Conservation (phyloP, 2,888 invertebrate genomes). For the Cryptophagus acutangulus region DNA sequence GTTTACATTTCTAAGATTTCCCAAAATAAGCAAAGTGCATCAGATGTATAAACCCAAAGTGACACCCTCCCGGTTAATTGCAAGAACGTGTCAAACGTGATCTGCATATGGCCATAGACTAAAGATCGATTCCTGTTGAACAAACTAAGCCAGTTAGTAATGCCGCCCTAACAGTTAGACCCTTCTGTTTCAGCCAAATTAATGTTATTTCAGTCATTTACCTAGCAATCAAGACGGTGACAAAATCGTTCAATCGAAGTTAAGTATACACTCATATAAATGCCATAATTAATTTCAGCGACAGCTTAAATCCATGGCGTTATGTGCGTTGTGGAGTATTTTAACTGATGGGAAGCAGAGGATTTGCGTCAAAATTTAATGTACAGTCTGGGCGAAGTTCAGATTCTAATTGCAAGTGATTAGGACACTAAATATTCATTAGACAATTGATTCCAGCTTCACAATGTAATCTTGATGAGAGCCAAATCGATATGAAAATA, state of each 20-base stretch:
- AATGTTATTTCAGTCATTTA: slow-evolving; percentile 1
- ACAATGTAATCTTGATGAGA: too few relatives aligned
- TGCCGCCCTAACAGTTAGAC: slow-evolving; percentile 16
- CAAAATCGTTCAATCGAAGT: background rate
- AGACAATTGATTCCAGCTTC: too few relatives aligned
- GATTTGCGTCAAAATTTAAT: background rate
- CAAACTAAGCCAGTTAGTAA: slow-evolving; percentile 42
- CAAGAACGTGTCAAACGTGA: slow-evolving; percentile 44
- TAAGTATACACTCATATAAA: too few relatives aligned
- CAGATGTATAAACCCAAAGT: slow-evolving; percentile 9
- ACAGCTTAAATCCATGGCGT: background rate
- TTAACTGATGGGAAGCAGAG: too few relatives aligned
- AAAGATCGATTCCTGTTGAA: slow-evolving; percentile 28
- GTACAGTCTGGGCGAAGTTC: too few relatives aligned
- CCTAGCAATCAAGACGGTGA: slow-evolving; percentile 1
- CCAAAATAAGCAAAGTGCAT: slow-evolving; percentile 22
- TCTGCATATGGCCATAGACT: slow-evolving; percentile 37
- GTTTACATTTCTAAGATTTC: too few relatives aligned
- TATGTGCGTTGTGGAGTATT: background rate
- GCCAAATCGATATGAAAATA: too few relatives aligned
- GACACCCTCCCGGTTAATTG: slow-evolving; percentile 37
- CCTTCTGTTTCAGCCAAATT: background rate
- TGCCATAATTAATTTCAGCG: slow-evolving; percentile 1
- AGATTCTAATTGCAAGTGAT: too few relatives aligned
- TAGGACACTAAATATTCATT: too few relatives aligned